Evolutionary conservation across 2,888 invertebrate species (phyloP).

Genomic region (Parochlus steinenii): DNA sequence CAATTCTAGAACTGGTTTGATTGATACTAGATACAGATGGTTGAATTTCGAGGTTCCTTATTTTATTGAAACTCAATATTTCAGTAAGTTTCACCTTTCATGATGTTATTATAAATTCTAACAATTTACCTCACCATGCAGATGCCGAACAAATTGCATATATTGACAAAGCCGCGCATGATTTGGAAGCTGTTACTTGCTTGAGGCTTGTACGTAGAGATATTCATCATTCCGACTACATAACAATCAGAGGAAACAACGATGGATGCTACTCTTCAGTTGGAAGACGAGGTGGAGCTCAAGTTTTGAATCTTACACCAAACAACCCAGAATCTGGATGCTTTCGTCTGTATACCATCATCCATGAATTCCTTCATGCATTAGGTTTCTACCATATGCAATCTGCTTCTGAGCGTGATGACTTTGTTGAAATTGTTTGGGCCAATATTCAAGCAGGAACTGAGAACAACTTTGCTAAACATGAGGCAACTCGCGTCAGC

Average conservation of each 20-base stretch:
- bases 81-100: too few relatives aligned
- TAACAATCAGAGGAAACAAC: neutral
- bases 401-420: constrained; percentile 55
- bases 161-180: too few relatives aligned
- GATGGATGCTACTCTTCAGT: constrained; percentile 66
- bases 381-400: constrained; percentile 68
- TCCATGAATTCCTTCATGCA: constrained; percentile 64
- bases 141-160: too few relatives aligned
- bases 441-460: constrained; percentile 32
- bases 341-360: constrained; percentile 35
- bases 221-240: neutral
- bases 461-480: constrained; percentile 48
- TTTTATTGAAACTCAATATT: neutral
- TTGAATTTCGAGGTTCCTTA: constrained; percentile 28
- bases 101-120: too few relatives aligned
- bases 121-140: too few relatives aligned
- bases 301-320: constrained; percentile 21
- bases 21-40: constrained; percentile 28
- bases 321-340: constrained; percentile 22
- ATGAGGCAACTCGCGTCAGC: constrained; percentile 32
- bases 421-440: constrained; percentile 38
- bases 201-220: too few relatives aligned
- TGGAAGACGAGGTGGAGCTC: constrained; percentile 37
- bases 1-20: constrained; percentile 23
- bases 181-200: too few relatives aligned